Conservation (phyloP, 35 echinoderm and acorn worm species). For the Amphiura filiformis region DNA sequence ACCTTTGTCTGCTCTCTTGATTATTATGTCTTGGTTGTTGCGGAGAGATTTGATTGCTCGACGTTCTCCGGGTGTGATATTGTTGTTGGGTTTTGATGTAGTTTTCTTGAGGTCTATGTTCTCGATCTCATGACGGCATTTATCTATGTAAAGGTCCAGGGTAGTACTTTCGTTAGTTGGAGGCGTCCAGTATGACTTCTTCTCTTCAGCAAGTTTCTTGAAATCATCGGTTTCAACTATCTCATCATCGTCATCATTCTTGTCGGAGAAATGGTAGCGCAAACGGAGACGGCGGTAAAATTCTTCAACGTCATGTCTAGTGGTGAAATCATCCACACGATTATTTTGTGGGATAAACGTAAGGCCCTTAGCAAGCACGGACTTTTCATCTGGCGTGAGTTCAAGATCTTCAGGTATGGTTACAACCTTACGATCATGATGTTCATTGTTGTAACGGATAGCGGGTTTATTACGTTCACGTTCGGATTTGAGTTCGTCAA, state of each 20-base stretch:
- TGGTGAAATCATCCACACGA: background rate
- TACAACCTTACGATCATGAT: background rate
- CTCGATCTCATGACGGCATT: background rate
- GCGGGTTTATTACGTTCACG: background rate
- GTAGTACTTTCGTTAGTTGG: background rate
- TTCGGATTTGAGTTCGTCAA: background rate
- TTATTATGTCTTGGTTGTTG: background rate
- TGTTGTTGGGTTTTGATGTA: background rate
- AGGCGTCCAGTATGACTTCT: background rate
- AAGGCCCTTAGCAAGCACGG: background rate
- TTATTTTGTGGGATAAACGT: background rate
- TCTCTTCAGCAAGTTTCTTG: background rate
- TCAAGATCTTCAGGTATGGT: background rate
- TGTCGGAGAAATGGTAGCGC: background rate
- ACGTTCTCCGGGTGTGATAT: background rate
- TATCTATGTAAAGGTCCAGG: background rate
- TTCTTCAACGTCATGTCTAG: background rate
- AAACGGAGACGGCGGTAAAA: background rate
- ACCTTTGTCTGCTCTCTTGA: constrained; percentile 29
- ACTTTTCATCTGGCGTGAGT: background rate
- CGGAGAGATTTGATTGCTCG: background rate
- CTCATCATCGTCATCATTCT: background rate
- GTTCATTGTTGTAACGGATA: background rate
- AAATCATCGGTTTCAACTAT: background rate
- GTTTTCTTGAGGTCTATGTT: background rate